Conservation (phyloP, 2,888 invertebrate species). For the Petrophora chlorosata region DNA sequence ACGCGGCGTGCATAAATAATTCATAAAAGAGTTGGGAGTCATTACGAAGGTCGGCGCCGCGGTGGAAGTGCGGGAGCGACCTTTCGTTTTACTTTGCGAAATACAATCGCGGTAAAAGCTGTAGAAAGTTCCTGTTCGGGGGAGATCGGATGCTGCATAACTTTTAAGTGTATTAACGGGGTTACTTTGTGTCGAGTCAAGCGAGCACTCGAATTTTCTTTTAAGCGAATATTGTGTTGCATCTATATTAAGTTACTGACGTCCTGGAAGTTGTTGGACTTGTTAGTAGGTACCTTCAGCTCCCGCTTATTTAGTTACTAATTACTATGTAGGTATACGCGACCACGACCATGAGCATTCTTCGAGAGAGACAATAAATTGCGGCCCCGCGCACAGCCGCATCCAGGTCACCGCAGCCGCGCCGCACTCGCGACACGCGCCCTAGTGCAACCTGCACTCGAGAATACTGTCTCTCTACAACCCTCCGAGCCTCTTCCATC, state of each 20-base stretch:
- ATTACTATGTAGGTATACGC: no score
- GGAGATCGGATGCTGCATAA: conserved; percentile 38
- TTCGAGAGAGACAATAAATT: conserved; percentile 70
- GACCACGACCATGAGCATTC: conserved; percentile 53
- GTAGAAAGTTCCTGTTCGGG: conserved; percentile 47
- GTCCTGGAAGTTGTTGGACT: conserved; percentile 17
- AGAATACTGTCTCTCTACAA: conserved; percentile 31
- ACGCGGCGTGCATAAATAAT: conserved; percentile 73
- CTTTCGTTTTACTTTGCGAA: conserved; percentile 46
- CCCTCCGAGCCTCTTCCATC: conserved; percentile 47
- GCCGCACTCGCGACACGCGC: conserved; percentile 18
- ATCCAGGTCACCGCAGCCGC: conserved; percentile 56
- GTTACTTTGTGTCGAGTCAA: conserved; percentile 21
- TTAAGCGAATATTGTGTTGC: conserved; percentile 29
- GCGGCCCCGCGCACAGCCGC: conserved; percentile 59
- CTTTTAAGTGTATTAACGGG: conserved; percentile 35
- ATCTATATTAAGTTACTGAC: conserved; percentile 23
- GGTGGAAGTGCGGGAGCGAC: conserved; percentile 49
- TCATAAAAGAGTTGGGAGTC: conserved; percentile 72
- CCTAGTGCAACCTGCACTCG: conserved; percentile 25
- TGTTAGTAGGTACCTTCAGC: conserved; percentile 32
- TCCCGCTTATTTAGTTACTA: conserved; percentile 39
- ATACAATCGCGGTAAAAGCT: conserved; percentile 48
- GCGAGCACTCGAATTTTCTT: conserved; percentile 29
- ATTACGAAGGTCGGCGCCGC: conserved; percentile 72